These are phyloP conservation scores for Drosophila antonietae DNA, from an alignment of 2,888 invertebrate genomes.

Conservation along the genomic window DNA sequence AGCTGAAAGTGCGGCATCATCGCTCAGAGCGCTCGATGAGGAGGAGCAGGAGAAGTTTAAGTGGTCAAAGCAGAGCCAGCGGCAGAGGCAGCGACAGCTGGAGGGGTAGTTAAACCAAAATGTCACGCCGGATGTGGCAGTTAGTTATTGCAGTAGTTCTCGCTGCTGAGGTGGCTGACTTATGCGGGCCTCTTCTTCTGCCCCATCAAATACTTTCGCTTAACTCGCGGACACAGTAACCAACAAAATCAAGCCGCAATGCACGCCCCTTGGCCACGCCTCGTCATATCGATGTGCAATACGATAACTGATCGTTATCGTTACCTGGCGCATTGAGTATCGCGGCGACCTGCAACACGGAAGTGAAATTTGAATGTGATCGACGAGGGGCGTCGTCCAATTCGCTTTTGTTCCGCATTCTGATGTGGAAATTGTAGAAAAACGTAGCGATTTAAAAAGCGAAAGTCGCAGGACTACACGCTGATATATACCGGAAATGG, in stretches of 20 bases:
- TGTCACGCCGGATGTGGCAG: conserved; percentile 69
- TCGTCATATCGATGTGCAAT: conserved; percentile 62
- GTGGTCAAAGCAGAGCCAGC: conserved; percentile 17
- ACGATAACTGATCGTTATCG: conserved; percentile 73
- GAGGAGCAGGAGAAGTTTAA: conserved; percentile 33
- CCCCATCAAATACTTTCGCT: conserved; percentile 43
- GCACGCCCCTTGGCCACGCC: conserved; percentile 36
- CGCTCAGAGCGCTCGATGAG: background rate
- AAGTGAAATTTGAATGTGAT: conserved; percentile 75
- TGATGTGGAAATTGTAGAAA: conserved; percentile 74
- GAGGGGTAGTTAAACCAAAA: conserved; percentile 24
- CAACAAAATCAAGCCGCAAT: conserved; percentile 28
- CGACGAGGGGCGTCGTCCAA: conserved; percentile 54
- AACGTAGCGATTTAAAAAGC: conserved; percentile 48
- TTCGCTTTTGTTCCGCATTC: conserved; percentile 56
- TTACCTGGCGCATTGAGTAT: conserved; percentile 30
- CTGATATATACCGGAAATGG: conserved; percentile 74
- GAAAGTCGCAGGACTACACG: conserved; percentile 76
- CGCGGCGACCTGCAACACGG: conserved; percentile 49
- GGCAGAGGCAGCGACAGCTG: background rate
- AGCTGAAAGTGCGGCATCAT: conserved; percentile 52
- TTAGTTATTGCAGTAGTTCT: conserved; percentile 41
- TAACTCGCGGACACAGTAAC: conserved; percentile 21
- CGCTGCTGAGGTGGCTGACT: conserved; percentile 49
- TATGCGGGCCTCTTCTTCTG: conserved; percentile 55